Evolutionary conservation across 2,888 invertebrate species (phyloP), one percentile per base, ranked within the genome.

Genomic region (Nemapogon koenigi): DNA sequence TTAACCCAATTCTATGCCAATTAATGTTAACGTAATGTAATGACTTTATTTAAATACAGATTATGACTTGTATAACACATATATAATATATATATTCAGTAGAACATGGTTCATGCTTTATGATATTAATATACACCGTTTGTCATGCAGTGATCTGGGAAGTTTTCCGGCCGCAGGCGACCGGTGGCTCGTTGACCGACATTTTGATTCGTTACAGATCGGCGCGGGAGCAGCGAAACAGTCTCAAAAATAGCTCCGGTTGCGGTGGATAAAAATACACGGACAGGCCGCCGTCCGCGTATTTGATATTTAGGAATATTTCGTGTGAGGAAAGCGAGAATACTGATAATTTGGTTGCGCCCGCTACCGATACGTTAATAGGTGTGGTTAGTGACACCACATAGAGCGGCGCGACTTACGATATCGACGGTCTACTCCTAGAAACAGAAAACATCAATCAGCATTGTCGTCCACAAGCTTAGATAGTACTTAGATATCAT

Each of bases 391-490:
- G 76, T 76, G 75, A 75, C 76, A 78, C 76, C 76, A 76, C 72
- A 68, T 62, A 69, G 67, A 76, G 76, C 75, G 75, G 76, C 76
- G 76, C 68, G 68, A 80, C 80, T 80, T 80, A 80, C 80, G 70
- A 70, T 71, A 76, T 79, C 69, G 80, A 80, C 57, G 80, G 78
- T 79, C 80, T 80, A 80, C 78, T 75, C 79, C 80, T 80, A 80
- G 73, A 80, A 80, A 80, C 70, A 80, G 69, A 76, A 80, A 75
- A n/a, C n/a, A n/a, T n/a, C n/a, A n/a, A n/a, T n/a, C n/a, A n/a
- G n/a, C n/a, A n/a, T n/a, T n/a, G n/a, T n/a, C n/a, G n/a, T n/a
- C n/a, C n/a, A n/a, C n/a, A n/a, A n/a, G n/a, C n/a, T n/a, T n/a
- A n/a, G n/a, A n/a, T n/a, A n/a, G n/a, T n/a, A n/a, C n/a, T n/a